Conservation (phyloP, 2,888 invertebrate genomes). For the Rhamphomyia laevipes region DNA sequence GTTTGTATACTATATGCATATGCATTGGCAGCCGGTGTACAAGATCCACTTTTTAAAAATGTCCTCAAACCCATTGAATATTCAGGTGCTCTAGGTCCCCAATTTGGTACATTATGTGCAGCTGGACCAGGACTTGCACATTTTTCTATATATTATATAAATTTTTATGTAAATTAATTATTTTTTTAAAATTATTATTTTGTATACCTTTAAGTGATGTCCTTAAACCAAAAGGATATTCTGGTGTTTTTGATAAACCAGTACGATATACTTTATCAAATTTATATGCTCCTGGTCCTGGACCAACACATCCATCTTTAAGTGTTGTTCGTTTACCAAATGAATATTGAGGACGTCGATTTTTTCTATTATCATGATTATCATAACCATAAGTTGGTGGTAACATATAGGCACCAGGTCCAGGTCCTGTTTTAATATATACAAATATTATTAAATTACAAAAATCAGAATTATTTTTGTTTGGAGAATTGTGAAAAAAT, state of each 20-base stretch:
- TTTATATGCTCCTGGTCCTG: slow-evolving; percentile 30
- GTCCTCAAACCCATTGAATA: slow-evolving; percentile 41
- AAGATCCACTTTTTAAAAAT: slow-evolving; percentile 17
- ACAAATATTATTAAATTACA: neutral
- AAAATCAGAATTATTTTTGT: too few relatives aligned
- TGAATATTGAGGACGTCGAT: slow-evolving; percentile 39
- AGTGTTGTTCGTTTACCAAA: slow-evolving; percentile 22
- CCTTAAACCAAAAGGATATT: slow-evolving; percentile 41
- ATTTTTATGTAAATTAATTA: neutral
- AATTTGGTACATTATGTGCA: slow-evolving; percentile 24
- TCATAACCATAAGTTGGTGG: slow-evolving; percentile 45
- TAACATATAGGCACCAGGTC: slow-evolving; percentile 46
- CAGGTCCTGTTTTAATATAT: slow-evolving; percentile 42
- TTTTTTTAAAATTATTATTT: neutral
- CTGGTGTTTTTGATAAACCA: slow-evolving; percentile 24
- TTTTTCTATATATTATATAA: slow-evolving; percentile 19
- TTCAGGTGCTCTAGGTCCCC: slow-evolving; percentile 33
- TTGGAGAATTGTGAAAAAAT: too few relatives aligned
- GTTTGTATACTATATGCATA: slow-evolving; percentile 23
- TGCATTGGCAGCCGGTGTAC: slow-evolving; percentile 28
- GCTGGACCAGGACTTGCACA: slow-evolving; percentile 29
- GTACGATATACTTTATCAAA: slow-evolving; percentile 25
- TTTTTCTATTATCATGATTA: slow-evolving; percentile 43
- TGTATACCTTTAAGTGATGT: slow-evolving; percentile 19
- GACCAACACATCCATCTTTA: slow-evolving; percentile 19